Evolutionary conservation across 2,797 vertebrate species (phyloP), one percentile per base, ranked within the genome.

Genomic region (Potorous gilbertii): DNA sequence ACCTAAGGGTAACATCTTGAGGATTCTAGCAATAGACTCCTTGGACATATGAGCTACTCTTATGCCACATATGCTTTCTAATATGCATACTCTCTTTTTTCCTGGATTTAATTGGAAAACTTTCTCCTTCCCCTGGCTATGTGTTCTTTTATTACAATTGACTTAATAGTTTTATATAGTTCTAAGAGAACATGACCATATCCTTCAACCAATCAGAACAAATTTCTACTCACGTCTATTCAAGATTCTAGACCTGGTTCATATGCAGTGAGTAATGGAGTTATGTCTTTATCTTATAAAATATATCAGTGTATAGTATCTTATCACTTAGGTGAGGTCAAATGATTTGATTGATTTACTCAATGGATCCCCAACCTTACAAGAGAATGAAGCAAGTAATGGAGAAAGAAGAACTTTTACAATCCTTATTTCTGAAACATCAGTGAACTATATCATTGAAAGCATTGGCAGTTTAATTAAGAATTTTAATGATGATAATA

Each of bases 401-500:
- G 11, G 52, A 29, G 74, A 14, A 46, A 40, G 92, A 91, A 62
- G 54, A 94, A 91, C 90, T 52, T 29, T 66, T 0, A 14, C 54
- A 27, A 62, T 89, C 91, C 95, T 16, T 89, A 96, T 93, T 95
- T 54, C 81, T 9, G 90, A 95, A 96, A 93, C 74, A 94, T 96
- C 97, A 96, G 96, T 96, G 94, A 94, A 95, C 93, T 96, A 96
- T 92, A 93, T 93, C 96, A 97, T 94, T 40, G 95, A 95, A 93
- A 95, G 95, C 91, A 97, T 34, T 97, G 97, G 97, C 97, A 96
- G 95, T 96, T 55, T 95, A 97, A 94, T 97, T 97, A 96, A 94
- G 96, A 92, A 97, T 97, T 96, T 55, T 95, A 93, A 87, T 50
- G 91, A 93, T 96, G 96, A 93, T 95, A 96, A 96, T 96, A 55